Base-by-base conservation (phyloP, 2,888 invertebrate genomes). In the Oegoconia quadripuncta region DNA sequence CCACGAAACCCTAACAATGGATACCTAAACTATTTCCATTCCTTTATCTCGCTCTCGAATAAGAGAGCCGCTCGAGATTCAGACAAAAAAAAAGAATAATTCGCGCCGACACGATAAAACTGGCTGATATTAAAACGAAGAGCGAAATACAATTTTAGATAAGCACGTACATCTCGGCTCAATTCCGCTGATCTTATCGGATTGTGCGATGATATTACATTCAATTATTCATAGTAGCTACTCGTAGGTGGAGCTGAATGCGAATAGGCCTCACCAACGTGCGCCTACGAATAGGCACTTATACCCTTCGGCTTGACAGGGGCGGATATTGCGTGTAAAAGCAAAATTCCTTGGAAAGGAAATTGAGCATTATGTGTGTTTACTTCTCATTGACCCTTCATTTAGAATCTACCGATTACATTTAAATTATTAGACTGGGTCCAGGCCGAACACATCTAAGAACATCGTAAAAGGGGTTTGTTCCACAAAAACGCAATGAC, bases 161-260 rank as follows among this genome's bases (percentile, higher is more conserved):
- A 16, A 17, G 29, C n/a, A n/a, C 29, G 14, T 14, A 14, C 14
- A 12, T 14, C 13, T 8, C 2, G 27, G 13, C 20, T 8, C 20
- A 25, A 34, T 34, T 34, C 16, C 25, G 25, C 13, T 27, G 27
- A 27, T 35, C 35, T 35, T 17, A 27, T 27, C 28, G 12, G 35
- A 28, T 35, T 9, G 28, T 28, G 18, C 18, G 18, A 18, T 27
- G 28, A 35, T 35, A 18, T 27, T 34, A 34, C 27, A 34, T 34
- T 34, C 11, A 26, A 34, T 26, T 34, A 34, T 35, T 35, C 35
- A 35, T 35, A 35, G 28, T 20, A 27, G 27, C 34, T 13, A n/a
- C n/a, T n/a, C n/a, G n/a, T n/a, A 23, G 34, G n/a, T 12, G 15
- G 34, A 13, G 20, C 3, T 25, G 34, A 34, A 34, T 34, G 25